These are phyloP conservation scores for Ophion obscuratus DNA, from an alignment of 2,888 invertebrate species.

Conservation along the genomic window DNA sequence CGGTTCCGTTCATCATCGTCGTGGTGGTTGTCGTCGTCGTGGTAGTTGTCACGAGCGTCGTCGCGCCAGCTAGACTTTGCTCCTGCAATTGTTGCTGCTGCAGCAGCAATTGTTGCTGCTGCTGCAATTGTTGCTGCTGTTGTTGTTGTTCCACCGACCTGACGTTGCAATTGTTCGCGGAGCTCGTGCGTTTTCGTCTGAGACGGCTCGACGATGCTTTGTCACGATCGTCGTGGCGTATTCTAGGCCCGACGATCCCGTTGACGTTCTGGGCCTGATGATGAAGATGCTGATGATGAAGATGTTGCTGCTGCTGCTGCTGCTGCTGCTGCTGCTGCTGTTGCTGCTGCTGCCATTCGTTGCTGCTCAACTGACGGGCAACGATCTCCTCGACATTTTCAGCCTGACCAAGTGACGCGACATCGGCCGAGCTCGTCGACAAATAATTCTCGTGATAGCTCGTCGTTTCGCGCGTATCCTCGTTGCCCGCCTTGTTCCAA, in stretches of 20 bases:
- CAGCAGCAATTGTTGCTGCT: no score
- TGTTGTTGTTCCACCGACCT: slow-evolving; percentile 24
- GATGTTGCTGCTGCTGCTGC: neutral
- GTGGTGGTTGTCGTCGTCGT: slow-evolving; percentile 1
- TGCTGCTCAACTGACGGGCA: slow-evolving; percentile 27
- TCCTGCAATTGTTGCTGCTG: no score
- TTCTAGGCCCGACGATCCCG: slow-evolving; percentile 24
- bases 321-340: slow-evolving; percentile 14
- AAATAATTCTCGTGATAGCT: slow-evolving; percentile 34
- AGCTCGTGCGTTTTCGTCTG: slow-evolving; percentile 45
- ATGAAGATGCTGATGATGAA: neutral
- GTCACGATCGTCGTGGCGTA: slow-evolving; percentile 37
- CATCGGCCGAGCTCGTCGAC: slow-evolving; percentile 7
- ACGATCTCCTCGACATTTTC: slow-evolving; percentile 33
- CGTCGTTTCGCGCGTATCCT: slow-evolving; percentile 28
- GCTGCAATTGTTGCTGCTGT: no score
- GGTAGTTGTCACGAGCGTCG: no score
- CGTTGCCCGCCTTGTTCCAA: slow-evolving; percentile 35
- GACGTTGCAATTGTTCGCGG: slow-evolving; percentile 37
- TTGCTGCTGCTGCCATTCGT: slow-evolving; percentile 29
- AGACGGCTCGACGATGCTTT: slow-evolving; percentile 38
- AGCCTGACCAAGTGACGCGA: slow-evolving; percentile 4
- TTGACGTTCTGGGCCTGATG: slow-evolving; percentile 11
- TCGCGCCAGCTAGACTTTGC: no score
- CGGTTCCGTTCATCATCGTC: slow-evolving; percentile 71